Percentiles rank a stretch among this genome's conserved stretches.
These are phyloP conservation scores for Scaptomyza pallida DNA, from an alignment of 1,140 invertebrate species.

Conservation along the genomic window DNA sequence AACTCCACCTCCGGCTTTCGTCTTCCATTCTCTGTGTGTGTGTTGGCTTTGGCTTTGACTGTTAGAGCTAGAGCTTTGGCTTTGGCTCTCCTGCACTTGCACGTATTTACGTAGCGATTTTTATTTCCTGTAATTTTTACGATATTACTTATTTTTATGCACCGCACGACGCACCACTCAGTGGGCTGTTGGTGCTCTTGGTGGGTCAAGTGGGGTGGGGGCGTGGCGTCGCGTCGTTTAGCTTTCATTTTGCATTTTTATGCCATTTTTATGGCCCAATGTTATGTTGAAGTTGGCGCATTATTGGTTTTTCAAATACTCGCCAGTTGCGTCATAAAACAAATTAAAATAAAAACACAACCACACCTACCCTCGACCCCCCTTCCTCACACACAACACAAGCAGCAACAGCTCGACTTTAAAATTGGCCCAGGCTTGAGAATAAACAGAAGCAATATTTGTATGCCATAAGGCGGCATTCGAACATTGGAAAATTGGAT, in stretches of 20 bases:
- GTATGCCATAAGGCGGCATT: slow-evolving; percentile 24
- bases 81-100: slow-evolving; percentile 60
- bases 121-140: slow-evolving; percentile 82
- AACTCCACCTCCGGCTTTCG: neutral
- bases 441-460: slow-evolving; percentile 15
- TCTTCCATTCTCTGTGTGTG: neutral
- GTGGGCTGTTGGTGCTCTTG: neutral
- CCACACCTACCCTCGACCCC: too few relatives aligned
- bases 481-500: slow-evolving; percentile 20
- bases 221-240: too few relatives aligned
- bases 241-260: slow-evolving; percentile 79
- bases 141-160: slow-evolving; percentile 82
- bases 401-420: slow-evolving; percentile 10
- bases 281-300: slow-evolving; percentile 41
- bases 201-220: slow-evolving; percentile 29
- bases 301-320: slow-evolving; percentile 74
- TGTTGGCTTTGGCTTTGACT: slow-evolving; percentile 8
- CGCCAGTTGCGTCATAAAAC: slow-evolving; percentile 56
- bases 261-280: slow-evolving; percentile 69
- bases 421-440: neutral
- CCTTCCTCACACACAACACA: too few relatives aligned
- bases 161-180: slow-evolving; percentile 59
- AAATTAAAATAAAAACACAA: slow-evolving; percentile 68
- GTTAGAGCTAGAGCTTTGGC: slow-evolving; percentile 18
- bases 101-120: slow-evolving; percentile 81